A percentile compares a stretch with the other conserved stretches of the same genome.
phyloP scores from a whole-genome alignment of 2,113 vertebrate species.

The Hiodon tergisus region DNA sequence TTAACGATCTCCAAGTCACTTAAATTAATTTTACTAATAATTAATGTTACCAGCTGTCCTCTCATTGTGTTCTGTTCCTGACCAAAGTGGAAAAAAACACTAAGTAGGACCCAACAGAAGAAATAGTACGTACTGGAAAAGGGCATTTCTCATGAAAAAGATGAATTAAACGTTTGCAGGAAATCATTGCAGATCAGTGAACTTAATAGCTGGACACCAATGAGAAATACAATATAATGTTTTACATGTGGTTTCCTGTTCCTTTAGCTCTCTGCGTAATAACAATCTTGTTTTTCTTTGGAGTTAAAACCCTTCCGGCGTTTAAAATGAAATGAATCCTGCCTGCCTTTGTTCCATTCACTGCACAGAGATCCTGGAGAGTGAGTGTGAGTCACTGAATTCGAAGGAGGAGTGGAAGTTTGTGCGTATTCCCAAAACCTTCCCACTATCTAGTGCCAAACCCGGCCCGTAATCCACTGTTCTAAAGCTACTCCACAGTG shows the following conservation, averaged over 20 bases:
- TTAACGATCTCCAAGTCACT: too few species aligned
- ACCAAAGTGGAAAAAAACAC: too few species aligned
- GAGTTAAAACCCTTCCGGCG: slow-evolving; percentile 28
- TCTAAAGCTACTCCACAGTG: slow-evolving; percentile 10
- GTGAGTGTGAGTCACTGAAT: slow-evolving; percentile 18
- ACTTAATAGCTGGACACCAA: slow-evolving; percentile 18
- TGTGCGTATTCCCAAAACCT: not conserved
- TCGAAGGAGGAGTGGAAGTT: not conserved
- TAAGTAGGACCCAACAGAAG: not conserved
- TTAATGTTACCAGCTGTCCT: too few species aligned
- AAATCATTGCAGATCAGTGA: slow-evolving; percentile 5
- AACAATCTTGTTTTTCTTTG: slow-evolving; percentile 18
- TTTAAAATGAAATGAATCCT: slow-evolving; percentile 28
- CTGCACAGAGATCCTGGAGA: not conserved
- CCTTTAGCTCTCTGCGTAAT: slow-evolving; percentile 9
- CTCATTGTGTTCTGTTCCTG: too few species aligned
- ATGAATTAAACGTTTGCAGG: too few species aligned
- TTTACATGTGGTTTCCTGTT: not conserved
- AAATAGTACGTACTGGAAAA: not conserved
- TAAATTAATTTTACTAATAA: too few species aligned
- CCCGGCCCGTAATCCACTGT: not conserved
- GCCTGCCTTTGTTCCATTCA: slow-evolving; percentile 26
- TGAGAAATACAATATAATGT: slow-evolving; percentile 1
- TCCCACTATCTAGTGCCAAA: not conserved
- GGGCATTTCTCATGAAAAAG: slow-evolving; percentile 20